Percentiles rank a stretch among this genome's conserved stretches.
phyloP scores from a whole-genome alignment of 2,113 vertebrate genomes.

The Hemibagrus wyckioides region DNA sequence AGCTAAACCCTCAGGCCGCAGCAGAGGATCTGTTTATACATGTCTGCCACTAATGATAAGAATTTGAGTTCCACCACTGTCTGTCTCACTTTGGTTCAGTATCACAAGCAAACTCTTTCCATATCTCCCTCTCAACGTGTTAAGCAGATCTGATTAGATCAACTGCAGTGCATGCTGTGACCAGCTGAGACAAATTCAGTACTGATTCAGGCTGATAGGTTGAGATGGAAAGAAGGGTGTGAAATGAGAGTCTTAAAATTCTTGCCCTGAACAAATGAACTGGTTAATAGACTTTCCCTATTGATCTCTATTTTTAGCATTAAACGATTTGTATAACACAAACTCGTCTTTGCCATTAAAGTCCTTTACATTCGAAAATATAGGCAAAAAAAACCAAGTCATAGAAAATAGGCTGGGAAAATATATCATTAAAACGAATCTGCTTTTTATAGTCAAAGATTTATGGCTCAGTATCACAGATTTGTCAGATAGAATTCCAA shows the following conservation, averaged over 20 bases:
- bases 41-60: constrained; percentile 56
- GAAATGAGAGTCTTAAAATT: constrained; percentile 5
- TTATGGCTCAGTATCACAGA: background rate
- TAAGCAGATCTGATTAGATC: constrained; percentile 49
- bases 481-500: background rate
- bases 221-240: background rate
- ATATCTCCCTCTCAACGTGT: constrained; percentile 31
- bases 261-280: background rate
- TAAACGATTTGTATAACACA: background rate
- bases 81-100: constrained; percentile 45
- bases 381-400: background rate
- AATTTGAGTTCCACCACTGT: constrained; percentile 50
- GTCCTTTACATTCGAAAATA: background rate
- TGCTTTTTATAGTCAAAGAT: background rate
- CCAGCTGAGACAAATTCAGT: constrained; percentile 32
- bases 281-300: background rate
- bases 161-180: constrained; percentile 36
- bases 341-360: background rate
- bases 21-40: constrained; percentile 53
- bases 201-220: constrained; percentile 27
- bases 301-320: background rate
- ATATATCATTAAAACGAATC: background rate
- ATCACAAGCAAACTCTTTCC: constrained; percentile 41
- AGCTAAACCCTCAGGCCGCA: constrained; percentile 30
- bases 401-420: background rate